phyloP scores from a whole-genome alignment of 2,113 vertebrate species.

The Lampris megalopsis region DNA sequence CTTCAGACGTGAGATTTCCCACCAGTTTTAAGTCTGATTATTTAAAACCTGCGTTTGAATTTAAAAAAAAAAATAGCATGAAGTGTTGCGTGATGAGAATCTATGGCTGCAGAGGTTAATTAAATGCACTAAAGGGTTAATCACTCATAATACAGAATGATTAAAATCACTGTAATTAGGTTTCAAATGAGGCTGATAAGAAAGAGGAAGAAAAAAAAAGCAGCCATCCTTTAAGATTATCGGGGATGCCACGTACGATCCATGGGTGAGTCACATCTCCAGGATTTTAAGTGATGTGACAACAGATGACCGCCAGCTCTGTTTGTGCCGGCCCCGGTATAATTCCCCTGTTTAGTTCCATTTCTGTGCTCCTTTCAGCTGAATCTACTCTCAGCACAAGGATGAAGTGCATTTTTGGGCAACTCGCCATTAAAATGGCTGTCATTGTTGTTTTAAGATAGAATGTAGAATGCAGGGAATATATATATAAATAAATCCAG shows the following conservation, averaged over 20 bases:
- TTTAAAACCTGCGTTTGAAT: conserved; percentile 75
- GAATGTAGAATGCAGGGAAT: neutral
- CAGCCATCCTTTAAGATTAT: conserved; percentile 67
- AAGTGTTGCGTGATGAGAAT: conserved; percentile 71
- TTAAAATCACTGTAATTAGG: conserved; percentile 82
- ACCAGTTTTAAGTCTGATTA: conserved; percentile 78
- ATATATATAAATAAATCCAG: too few species aligned
- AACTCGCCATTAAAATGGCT: conserved; percentile 18
- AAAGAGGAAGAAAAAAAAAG: conserved; percentile 45
- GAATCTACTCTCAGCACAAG: conserved; percentile 12
- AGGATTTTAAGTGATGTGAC: conserved; percentile 36
- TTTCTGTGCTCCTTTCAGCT: conserved; percentile 19
- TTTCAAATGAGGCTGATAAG: conserved; percentile 74
- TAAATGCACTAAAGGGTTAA: conserved; percentile 83
- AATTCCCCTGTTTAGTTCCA: conserved; percentile 34
- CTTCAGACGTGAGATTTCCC: conserved; percentile 79
- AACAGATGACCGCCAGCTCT: conserved; percentile 43
- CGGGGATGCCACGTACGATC: conserved; percentile 52
- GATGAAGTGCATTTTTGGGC: conserved; percentile 38
- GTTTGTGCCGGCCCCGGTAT: conserved; percentile 37
- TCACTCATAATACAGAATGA: conserved; percentile 81
- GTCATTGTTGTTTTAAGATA: conserved; percentile 31
- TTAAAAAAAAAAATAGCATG: conserved; percentile 57
- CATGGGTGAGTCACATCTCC: conserved; percentile 34
- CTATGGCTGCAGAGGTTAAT: conserved; percentile 79